Percentiles rank a stretch among this genome's conserved stretches.
phyloP scores from a whole-genome alignment of 2,888 invertebrate genomes.

The Macrophya alboannulata region DNA sequence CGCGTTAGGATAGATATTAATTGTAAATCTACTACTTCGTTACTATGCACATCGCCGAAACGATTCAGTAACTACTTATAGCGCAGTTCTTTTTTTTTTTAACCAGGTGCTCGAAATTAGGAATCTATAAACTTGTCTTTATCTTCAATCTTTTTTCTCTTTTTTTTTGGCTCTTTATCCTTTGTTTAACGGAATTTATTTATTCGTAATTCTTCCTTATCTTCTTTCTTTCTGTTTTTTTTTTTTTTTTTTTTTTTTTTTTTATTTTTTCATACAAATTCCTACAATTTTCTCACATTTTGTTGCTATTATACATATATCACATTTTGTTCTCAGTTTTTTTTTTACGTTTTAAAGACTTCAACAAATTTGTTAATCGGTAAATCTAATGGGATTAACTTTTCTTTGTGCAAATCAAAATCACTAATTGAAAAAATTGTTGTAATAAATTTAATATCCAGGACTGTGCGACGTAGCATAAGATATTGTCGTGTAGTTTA shows the following conservation, averaged over 20 bases:
- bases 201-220: not conserved
- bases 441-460: slow-evolving; percentile 30
- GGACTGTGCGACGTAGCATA: slow-evolving; percentile 10
- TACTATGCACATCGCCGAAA: slow-evolving; percentile 30
- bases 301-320: not conserved
- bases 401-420: slow-evolving; percentile 77
- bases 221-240: slow-evolving; percentile 40
- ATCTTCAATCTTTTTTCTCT: slow-evolving; percentile 37
- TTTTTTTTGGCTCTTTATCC: not conserved
- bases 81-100: slow-evolving; percentile 46
- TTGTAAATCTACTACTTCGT: slow-evolving; percentile 45
- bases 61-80: slow-evolving; percentile 22
- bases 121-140: slow-evolving; percentile 62
- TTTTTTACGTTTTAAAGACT: not conserved
- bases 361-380: not conserved
- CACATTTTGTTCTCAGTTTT: not conserved
- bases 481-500: slow-evolving; percentile 6
- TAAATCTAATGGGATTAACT: slow-evolving; percentile 67
- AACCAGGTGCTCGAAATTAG: slow-evolving; percentile 78
- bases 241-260: slow-evolving; percentile 31
- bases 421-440: not conserved
- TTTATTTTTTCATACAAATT: not conserved
- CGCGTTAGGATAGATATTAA: slow-evolving; percentile 36
- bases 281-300: not conserved
- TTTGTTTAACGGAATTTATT: slow-evolving; percentile 5